A percentile compares a stretch with the other conserved stretches of the same genome.
Conservation (phyloP, 2,888 invertebrate species). For the Dendrolimus pini region DNA sequence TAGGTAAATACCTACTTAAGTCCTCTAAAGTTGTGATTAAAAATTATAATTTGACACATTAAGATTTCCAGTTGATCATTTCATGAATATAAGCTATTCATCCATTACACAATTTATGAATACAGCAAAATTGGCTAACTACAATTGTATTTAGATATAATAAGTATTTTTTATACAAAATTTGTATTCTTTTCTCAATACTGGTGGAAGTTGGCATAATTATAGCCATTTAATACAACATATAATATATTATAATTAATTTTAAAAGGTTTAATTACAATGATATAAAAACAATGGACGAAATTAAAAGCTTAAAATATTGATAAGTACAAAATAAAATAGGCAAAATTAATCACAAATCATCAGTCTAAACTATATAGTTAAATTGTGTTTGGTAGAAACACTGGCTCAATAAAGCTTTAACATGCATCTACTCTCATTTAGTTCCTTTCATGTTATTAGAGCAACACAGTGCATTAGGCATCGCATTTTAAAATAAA, state of each 20-base stretch:
- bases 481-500: neutral
- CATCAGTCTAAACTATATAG: constrained; percentile 2
- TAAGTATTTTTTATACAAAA: constrained; percentile 13
- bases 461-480: neutral
- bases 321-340: constrained; percentile 1
- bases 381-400: neutral
- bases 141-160: constrained; percentile 34
- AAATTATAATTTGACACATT: neutral
- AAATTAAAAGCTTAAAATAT: neutral
- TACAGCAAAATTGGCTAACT: constrained; percentile 63
- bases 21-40: neutral
- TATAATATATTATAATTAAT: neutral
- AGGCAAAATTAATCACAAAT: constrained; percentile 1
- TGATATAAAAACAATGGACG: constrained; percentile 14
- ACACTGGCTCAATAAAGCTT: neutral
- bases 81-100: neutral
- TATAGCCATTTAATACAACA: neutral
- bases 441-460: neutral
- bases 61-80: neutral
- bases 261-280: neutral
- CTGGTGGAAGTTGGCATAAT: neutral
- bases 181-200: constrained; percentile 4
- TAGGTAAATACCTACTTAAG: too few species aligned
- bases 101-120: constrained; percentile 33
- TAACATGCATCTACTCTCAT: neutral